A percentile compares a stretch with the other conserved stretches of the same genome.
phyloP scores from a whole-genome alignment of 2,888 invertebrate genomes.

The Anagyrus pseudococci region DNA sequence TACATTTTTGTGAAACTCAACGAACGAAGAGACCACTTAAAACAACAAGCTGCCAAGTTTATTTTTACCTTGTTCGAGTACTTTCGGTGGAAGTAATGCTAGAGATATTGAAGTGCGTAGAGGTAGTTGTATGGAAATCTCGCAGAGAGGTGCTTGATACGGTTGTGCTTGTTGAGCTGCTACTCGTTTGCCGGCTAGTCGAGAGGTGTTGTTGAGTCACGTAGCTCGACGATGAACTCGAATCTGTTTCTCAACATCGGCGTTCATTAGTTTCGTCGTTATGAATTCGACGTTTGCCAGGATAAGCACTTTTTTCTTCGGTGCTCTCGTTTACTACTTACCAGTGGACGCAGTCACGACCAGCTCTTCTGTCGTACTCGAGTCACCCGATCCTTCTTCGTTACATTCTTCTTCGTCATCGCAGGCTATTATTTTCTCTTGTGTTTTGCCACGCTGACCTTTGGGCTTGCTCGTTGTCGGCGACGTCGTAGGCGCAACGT shows the following conservation, averaged over 20 bases:
- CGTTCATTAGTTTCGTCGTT: no score
- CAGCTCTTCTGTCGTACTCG: slow-evolving; percentile 71
- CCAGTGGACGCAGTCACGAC: slow-evolving; percentile 60
- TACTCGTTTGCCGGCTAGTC: slow-evolving; percentile 46
- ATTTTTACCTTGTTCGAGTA: slow-evolving; percentile 54
- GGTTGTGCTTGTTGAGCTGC: slow-evolving; percentile 17
- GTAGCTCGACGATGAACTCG: slow-evolving; percentile 54
- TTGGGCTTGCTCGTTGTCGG: slow-evolving; percentile 61
- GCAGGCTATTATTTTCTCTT: slow-evolving; percentile 62
- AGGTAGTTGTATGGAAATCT: slow-evolving; percentile 51
- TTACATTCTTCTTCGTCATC: slow-evolving; percentile 90
- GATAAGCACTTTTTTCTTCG: no score
- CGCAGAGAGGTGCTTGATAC: slow-evolving; percentile 39
- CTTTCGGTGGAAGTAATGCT: slow-evolving; percentile 52
- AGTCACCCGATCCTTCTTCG: slow-evolving; percentile 77
- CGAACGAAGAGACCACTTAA: background rate
- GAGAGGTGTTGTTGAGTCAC: slow-evolving; percentile 54
- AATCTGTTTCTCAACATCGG: no score
- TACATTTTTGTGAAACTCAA: no score
- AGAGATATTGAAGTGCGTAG: slow-evolving; percentile 52
- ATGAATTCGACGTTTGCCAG: no score
- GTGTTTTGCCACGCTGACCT: slow-evolving; percentile 50
- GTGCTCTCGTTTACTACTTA: slow-evolving; percentile 30
- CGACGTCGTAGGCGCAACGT: slow-evolving; percentile 81
- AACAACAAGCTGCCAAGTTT: background rate